These are phyloP conservation scores for Ceraclea dissimilis DNA, from an alignment of 2,888 invertebrate species.

Conservation along the genomic window DNA sequence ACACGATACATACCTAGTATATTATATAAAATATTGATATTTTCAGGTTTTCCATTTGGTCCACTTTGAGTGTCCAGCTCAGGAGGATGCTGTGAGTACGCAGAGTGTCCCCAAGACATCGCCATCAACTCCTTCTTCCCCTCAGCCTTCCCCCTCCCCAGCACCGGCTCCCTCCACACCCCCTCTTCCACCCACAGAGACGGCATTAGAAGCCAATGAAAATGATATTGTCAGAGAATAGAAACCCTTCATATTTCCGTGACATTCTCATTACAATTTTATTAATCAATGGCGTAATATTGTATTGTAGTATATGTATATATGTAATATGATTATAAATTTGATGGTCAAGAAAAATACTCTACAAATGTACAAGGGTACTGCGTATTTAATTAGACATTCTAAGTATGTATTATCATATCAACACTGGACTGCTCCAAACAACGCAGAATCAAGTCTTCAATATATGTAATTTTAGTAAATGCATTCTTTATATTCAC, in stretches of 20 bases:
- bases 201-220: constrained; percentile 46
- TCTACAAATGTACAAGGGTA: too few relatives aligned
- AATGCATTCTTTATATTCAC: too few relatives aligned
- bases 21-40: neutral
- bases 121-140: constrained; percentile 7
- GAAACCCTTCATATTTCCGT: neutral
- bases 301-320: too few relatives aligned
- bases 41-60: constrained; percentile 92
- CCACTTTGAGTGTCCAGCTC: constrained; percentile 93
- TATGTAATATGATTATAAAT: too few relatives aligned
- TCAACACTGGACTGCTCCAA: too few relatives aligned
- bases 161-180: constrained; percentile 27
- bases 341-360: too few relatives aligned
- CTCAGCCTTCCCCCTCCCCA: constrained; percentile 29
- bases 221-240: constrained; percentile 17
- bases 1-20: neutral
- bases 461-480: too few relatives aligned
- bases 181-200: constrained; percentile 38
- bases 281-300: too few relatives aligned
- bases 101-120: constrained; percentile 23
- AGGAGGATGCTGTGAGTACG: constrained; percentile 36
- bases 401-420: too few relatives aligned
- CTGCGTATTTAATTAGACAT: too few relatives aligned
- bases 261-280: neutral
- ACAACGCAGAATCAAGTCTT: too few relatives aligned